A percentile compares a stretch with the other conserved stretches of the same genome.
Conservation (phyloP, 1,140 invertebrate species). For the Heliconius himera region DNA sequence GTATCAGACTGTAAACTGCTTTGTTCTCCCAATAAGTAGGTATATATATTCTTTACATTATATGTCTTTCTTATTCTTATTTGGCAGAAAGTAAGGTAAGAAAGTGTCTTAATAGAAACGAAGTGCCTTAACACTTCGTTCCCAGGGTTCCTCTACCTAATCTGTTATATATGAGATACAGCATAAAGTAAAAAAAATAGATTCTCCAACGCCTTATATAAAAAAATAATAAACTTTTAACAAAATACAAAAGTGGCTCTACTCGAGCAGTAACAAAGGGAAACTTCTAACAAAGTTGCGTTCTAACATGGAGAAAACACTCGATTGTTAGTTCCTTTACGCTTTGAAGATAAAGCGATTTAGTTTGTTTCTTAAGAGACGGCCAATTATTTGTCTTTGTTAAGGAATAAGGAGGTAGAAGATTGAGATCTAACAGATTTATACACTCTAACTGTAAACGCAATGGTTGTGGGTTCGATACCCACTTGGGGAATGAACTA, state of each 20-base stretch:
- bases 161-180: background rate
- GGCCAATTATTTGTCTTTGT: constrained; percentile 6
- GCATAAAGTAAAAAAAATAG: background rate
- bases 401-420: background rate
- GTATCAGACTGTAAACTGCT: too few relatives aligned
- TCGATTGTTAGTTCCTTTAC: constrained; percentile 10
- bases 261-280: background rate
- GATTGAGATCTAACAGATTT: background rate
- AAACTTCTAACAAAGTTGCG: constrained; percentile 5
- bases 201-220: background rate
- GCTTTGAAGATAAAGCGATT: constrained; percentile 14
- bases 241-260: background rate
- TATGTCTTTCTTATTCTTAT: too few relatives aligned
- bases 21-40: too few relatives aligned
- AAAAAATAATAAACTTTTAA: background rate
- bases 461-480: too few relatives aligned
- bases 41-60: too few relatives aligned
- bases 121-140: background rate
- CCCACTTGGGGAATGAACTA: too few relatives aligned
- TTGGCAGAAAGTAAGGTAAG: too few relatives aligned
- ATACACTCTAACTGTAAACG: too few relatives aligned
- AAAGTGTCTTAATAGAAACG: background rate
- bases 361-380: background rate
- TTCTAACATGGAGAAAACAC: constrained; percentile 5
- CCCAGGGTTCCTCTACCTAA: background rate